Evolutionary conservation across 2,113 vertebrate species (phyloP).

Genomic region (human (Homo sapiens)): DNA sequence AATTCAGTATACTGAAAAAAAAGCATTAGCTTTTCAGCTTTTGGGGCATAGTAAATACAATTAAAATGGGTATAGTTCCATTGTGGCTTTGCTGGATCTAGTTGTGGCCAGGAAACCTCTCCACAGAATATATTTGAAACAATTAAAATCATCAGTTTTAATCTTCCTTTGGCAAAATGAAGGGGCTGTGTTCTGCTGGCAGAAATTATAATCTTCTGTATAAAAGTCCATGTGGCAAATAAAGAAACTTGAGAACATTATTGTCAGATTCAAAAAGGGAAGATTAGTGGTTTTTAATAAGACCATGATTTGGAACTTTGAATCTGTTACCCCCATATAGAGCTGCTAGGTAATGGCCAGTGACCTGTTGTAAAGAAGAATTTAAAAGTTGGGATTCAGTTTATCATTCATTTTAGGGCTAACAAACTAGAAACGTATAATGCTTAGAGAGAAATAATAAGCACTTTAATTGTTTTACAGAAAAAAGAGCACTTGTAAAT

Average conservation of each 20-base stretch:
- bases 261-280: constrained; percentile 9
- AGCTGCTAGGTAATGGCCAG: not conserved
- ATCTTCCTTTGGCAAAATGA: constrained; percentile 36
- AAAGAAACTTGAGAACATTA: constrained; percentile 20
- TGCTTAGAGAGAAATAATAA: not conserved
- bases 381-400: not conserved
- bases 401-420: constrained; percentile 1
- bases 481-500: not conserved
- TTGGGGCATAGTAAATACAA: not conserved
- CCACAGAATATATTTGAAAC: constrained; percentile 1
- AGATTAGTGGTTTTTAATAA: constrained; percentile 20
- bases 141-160: constrained; percentile 54
- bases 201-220: not conserved
- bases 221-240: constrained; percentile 16
- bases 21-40: not conserved
- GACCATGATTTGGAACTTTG: not conserved
- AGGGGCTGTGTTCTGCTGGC: not conserved
- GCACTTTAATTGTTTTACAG: not conserved
- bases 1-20: constrained; percentile 28
- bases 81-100: not conserved
- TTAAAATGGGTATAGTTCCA: not conserved
- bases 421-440: not conserved
- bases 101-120: constrained; percentile 1
- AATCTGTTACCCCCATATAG: not conserved
- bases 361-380: not conserved